These are phyloP conservation scores for Ophiothrix spiculata DNA, from an alignment of 35 echinoderm and acorn worm species.

Conservation along the genomic window DNA sequence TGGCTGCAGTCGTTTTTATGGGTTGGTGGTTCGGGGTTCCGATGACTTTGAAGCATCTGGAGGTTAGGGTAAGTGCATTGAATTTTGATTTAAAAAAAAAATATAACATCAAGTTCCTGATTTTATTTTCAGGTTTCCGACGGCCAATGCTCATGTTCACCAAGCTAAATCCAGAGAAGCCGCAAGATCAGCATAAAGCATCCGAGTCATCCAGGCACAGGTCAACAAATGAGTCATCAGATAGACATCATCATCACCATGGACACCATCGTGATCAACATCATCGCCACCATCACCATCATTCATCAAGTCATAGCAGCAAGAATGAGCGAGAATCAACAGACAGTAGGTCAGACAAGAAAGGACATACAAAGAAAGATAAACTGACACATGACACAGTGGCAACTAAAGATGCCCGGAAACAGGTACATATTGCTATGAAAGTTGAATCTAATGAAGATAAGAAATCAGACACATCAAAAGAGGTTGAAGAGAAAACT, in stretches of 20 bases:
- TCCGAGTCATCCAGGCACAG: background rate
- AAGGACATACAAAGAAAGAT: background rate
- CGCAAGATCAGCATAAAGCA: background rate
- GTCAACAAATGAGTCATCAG: conserved; percentile 13
- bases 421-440: no score
- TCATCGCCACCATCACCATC: no score
- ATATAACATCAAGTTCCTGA: no score
- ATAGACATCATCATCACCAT: background rate
- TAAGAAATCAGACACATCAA: background rate
- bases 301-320: background rate
- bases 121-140: conserved; percentile 63
- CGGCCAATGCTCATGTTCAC: conserved; percentile 85
- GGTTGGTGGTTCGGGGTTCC: no score
- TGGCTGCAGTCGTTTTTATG: no score
- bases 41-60: no score
- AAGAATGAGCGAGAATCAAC: no score
- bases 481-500: background rate
- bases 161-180: conserved; percentile 41
- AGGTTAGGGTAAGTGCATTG: no score
- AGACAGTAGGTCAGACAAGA: background rate
- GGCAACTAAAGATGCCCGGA: no score
- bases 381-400: no score
- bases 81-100: no score
- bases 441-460: background rate
- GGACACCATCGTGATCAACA: no score